A percentile compares a stretch with the other conserved stretches of the same genome.
Evolutionary conservation across 2,797 vertebrate species (phyloP).

Genomic region (Eupleurogrammus muticus): DNA sequence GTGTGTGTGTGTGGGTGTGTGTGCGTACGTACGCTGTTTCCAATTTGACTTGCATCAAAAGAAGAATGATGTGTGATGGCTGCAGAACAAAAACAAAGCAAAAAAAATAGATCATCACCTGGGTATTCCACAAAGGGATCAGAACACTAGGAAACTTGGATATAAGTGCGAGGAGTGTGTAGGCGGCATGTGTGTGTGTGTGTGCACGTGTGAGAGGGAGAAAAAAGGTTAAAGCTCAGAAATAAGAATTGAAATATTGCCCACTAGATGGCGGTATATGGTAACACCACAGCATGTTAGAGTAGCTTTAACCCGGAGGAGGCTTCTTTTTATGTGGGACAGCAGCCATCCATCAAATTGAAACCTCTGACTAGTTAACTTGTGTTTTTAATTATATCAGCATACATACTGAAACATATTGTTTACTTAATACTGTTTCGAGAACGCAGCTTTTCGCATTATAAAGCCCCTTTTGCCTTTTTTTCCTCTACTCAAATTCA

Average conservation of each 20-base stretch:
- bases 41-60: slow-evolving; percentile 10
- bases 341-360: slow-evolving; percentile 44
- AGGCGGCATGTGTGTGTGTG: not conserved
- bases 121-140: slow-evolving; percentile 8
- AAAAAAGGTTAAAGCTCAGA: not conserved
- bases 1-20: not conserved
- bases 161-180: slow-evolving; percentile 7
- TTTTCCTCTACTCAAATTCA: slow-evolving; percentile 8
- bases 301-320: not conserved
- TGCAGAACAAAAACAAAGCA: slow-evolving; percentile 9
- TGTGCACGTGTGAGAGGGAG: not conserved
- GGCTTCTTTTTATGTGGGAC: slow-evolving; percentile 17
- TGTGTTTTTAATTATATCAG: slow-evolving; percentile 46
- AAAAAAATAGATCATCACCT: not conserved
- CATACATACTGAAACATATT: slow-evolving; percentile 7
- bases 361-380: slow-evolving; percentile 29
- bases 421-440: slow-evolving; percentile 28
- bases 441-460: not conserved
- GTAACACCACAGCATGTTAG: slow-evolving; percentile 13
- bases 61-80: not conserved
- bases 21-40: not conserved
- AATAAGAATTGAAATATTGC: not conserved
- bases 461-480: not conserved
- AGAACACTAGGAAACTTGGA: slow-evolving; percentile 22
- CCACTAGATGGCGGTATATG: slow-evolving; percentile 71